Percentiles rank a stretch among this genome's conserved stretches.
Evolutionary conservation across 2,113 vertebrate species (phyloP).

Genomic region (Catharus bicknelli): DNA sequence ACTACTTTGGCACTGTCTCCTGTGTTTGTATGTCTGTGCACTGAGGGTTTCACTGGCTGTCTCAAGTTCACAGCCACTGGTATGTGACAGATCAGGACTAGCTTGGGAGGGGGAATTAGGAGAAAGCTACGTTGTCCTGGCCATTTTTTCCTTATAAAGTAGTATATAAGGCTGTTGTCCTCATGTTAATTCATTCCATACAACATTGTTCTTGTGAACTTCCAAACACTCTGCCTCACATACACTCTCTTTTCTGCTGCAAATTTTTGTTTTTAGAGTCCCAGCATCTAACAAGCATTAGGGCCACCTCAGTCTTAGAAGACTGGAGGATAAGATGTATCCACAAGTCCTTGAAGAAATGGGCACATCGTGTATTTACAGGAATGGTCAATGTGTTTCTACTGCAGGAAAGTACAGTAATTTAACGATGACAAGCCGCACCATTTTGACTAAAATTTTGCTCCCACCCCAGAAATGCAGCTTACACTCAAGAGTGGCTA

Average conservation of each 20-base stretch:
- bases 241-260: background rate
- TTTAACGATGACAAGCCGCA: too few species aligned
- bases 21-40: background rate
- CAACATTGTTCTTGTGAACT: background rate
- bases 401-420: background rate
- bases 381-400: background rate
- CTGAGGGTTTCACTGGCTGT: background rate
- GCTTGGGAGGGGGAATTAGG: fast-evolving
- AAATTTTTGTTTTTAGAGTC: background rate
- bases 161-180: background rate
- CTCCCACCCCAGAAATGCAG: too few species aligned
- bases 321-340: background rate
- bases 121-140: background rate
- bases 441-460: too few species aligned
- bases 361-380: background rate
- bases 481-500: too few species aligned
- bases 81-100: background rate
- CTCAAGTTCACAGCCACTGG: background rate
- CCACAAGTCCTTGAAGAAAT: background rate
- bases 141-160: background rate
- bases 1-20: background rate
- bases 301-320: background rate
- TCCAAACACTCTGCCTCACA: background rate
- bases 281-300: background rate
- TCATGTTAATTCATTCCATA: background rate